phyloP scores from a whole-genome alignment of 2,113 vertebrate species.

The Raphicerus campestris region DNA sequence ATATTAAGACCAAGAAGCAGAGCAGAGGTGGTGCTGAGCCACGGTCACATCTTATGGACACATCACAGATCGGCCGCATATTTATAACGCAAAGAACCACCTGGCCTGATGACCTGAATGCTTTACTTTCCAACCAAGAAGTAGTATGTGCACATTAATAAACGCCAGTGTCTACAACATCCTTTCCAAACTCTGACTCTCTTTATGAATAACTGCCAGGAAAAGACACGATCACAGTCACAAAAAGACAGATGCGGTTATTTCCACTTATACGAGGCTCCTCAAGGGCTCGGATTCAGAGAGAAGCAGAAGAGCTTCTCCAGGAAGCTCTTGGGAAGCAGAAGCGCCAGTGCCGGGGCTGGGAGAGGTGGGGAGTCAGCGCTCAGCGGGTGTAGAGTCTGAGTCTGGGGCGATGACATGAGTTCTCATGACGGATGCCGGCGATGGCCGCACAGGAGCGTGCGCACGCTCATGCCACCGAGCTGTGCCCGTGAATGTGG shows the following conservation, averaged over 20 bases:
- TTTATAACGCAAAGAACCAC: rapidly evolving
- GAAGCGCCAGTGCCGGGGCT: neutral
- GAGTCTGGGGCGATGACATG: neutral
- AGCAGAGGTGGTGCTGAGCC: rapidly evolving
- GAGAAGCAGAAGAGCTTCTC: neutral
- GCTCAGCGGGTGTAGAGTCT: neutral
- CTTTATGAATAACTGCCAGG: neutral
- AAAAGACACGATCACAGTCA: neutral
- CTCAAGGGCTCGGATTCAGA: neutral
- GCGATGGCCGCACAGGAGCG: rapidly evolving
- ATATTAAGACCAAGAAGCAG: neutral
- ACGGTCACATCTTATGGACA: rapidly evolving
- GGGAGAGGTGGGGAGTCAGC: neutral
- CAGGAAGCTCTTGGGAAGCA: too few relatives aligned
- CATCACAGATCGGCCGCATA: rapidly evolving
- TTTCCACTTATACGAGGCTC: neutral
- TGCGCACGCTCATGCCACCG: neutral
- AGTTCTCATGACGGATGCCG: neutral
- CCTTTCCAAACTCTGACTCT: neutral
- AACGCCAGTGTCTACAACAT: neutral
- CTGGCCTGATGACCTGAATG: too few relatives aligned
- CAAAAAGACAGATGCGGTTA: neutral
- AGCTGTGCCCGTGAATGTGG: neutral
- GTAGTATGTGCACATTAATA: too few relatives aligned
- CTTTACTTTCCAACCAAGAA: neutral